Evolutionary conservation across 2,113 vertebrate genomes (phyloP).

Genomic region (Cephalopterus ornatus): DNA sequence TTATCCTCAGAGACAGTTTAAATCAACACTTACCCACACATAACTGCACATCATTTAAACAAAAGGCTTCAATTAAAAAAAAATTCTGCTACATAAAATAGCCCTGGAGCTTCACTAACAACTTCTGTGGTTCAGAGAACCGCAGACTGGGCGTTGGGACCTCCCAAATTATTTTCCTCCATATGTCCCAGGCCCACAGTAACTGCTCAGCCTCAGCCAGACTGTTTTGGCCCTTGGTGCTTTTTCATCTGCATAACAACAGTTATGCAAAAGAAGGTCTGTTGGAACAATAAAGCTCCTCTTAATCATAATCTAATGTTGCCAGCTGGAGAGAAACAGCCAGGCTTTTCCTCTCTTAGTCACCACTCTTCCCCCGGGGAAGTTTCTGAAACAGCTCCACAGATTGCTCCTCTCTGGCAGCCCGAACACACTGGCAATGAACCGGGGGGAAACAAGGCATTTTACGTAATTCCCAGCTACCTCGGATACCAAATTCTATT

Average conservation of each 20-base stretch:
- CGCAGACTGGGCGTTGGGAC: background rate
- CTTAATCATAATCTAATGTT: background rate
- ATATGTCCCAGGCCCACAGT: background rate
- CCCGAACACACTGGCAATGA: background rate
- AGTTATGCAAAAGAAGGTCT: background rate
- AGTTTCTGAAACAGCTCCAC: background rate
- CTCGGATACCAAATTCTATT: background rate
- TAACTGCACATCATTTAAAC: background rate
- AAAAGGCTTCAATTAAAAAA: background rate
- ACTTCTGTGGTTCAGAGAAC: background rate
- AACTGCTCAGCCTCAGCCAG: background rate
- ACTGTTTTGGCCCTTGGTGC: background rate
- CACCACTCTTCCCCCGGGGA: background rate
- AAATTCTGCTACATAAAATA: background rate
- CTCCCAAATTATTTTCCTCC: background rate
- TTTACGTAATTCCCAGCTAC: background rate
- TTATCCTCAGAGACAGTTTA: background rate
- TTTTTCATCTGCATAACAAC: conserved; percentile 5
- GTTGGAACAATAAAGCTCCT: background rate
- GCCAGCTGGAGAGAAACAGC: background rate
- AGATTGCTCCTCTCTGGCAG: background rate
- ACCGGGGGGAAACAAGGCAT: background rate
- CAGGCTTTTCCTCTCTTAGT: conserved; percentile 8
- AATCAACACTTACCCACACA: background rate
- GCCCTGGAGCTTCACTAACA: background rate